These are phyloP conservation scores for Ceryle rudis DNA, from an alignment of 2,797 vertebrate genomes.

Conservation along the genomic window DNA sequence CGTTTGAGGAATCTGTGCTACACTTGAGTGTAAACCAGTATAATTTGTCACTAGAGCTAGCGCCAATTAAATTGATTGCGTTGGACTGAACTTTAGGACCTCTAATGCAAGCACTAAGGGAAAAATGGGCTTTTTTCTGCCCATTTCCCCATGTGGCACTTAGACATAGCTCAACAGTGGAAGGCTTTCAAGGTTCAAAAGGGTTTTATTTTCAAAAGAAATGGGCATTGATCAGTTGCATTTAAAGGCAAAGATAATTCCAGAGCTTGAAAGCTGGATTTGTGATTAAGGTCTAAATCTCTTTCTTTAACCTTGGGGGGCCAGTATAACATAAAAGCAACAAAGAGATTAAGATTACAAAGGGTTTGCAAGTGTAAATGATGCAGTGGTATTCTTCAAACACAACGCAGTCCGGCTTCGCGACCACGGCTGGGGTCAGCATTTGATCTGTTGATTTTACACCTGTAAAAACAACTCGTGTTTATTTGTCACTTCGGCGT, in stretches of 20 bases:
- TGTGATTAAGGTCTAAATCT: conserved; percentile 93
- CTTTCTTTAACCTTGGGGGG: conserved; percentile 87
- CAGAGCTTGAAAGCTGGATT: conserved; percentile 88
- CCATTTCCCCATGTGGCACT: conserved; percentile 91
- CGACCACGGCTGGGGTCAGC: conserved; percentile 72
- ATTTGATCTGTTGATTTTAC: conserved; percentile 84
- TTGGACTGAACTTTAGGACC: conserved; percentile 85
- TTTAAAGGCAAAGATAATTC: conserved; percentile 89
- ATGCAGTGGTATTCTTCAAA: conserved; percentile 82
- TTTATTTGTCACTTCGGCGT: conserved; percentile 79
- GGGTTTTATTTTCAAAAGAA: conserved; percentile 94
- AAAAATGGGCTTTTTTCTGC: conserved; percentile 89
- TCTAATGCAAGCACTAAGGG: conserved; percentile 85
- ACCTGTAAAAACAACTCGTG: conserved; percentile 83
- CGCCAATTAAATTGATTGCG: conserved; percentile 87
- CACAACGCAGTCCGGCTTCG: conserved; percentile 67
- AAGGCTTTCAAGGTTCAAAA: conserved; percentile 94
- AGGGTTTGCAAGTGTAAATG: conserved; percentile 85
- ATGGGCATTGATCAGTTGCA: conserved; percentile 89
- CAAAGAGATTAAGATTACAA: conserved; percentile 91
- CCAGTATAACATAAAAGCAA: conserved; percentile 85
- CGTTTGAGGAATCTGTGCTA: conserved; percentile 83
- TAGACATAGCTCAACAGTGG: conserved; percentile 89
- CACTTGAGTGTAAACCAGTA: conserved; percentile 89
- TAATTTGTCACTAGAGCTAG: conserved; percentile 92